Base-by-base conservation (phyloP, 2,113 vertebrate genomes). In the Tachuris rubrigastra region DNA sequence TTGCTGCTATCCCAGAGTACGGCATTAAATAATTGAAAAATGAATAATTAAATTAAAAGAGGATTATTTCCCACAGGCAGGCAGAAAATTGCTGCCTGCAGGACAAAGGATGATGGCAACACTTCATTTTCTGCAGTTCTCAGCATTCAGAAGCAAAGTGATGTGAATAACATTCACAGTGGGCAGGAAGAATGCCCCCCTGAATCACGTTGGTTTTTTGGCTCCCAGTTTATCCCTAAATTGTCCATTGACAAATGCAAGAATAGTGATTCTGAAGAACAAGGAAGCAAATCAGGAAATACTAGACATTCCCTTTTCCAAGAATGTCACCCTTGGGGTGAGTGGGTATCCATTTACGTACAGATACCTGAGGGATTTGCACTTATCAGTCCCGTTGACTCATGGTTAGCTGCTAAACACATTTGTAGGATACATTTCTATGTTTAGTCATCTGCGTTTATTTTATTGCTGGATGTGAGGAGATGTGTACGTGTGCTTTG, bases 41-140 rank as follows among this genome's bases (percentile, higher is more conserved):
- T 79, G 81, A 97, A 96, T 96, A 97, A 97, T 97, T 97, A 95
- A 95, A 96, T 97, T 95, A 96, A 95, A 96, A 93, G 68, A 96
- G 95, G 93, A 96, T 95, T 96, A 95, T 94, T 95, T 96, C 92
- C 92, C 84, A 81, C 89, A 95, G 89, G 89, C 87, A 93, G 94
- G 88, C 69, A 96, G 81, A 95, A 97, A 92, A 97, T 90, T 79
- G 90, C 85, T 87, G 89, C 87, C 91, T 91, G 62, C 62, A 86
- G 82, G 85, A 96, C 60, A 93, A 95, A 81, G 74, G 69, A 73
- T 52, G 53, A 93, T 93, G 90, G 95, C 85, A 85, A 87, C 68
- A 41, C 49, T 88, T 83, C 33, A 58, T 90, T 96, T 96, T 95
- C 91, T 95, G 87, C 90, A 87, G 91, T 72, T 87, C 81, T 96